Conservation (phyloP, 64 coral and sea anemone genomes). For the Montipora cactus region DNA sequence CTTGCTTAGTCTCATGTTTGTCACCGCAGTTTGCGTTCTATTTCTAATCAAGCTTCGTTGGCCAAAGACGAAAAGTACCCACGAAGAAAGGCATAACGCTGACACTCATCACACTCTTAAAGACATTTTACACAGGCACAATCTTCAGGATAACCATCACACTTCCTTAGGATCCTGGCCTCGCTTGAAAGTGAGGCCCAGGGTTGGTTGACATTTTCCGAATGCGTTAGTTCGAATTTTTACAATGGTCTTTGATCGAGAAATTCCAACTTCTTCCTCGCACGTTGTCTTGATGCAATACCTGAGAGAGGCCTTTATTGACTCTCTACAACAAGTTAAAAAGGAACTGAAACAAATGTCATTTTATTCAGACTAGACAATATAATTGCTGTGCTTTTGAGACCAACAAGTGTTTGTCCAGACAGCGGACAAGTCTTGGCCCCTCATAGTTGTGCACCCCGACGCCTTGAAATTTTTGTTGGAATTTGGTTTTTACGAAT, state of each 20-base stretch:
- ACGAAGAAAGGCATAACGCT: too few relatives aligned
- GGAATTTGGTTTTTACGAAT: not conserved
- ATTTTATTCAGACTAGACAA: not conserved
- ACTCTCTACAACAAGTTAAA: not conserved
- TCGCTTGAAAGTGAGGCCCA: too few relatives aligned
- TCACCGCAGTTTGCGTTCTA: too few relatives aligned
- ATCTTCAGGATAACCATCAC: too few relatives aligned
- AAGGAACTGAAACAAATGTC: not conserved
- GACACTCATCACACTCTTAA: too few relatives aligned
- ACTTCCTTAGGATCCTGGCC: too few relatives aligned
- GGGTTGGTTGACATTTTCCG: too few relatives aligned
- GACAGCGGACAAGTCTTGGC: not conserved
- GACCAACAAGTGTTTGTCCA: not conserved
- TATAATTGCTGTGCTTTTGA: not conserved
- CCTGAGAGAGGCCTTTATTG: not conserved
- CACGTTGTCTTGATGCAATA: not conserved
- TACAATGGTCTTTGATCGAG: not conserved
- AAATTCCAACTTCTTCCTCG: not conserved
- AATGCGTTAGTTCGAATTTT: too few relatives aligned
- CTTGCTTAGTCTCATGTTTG: too few relatives aligned
- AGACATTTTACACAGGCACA: too few relatives aligned
- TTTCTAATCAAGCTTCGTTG: too few relatives aligned
- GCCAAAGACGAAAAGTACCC: too few relatives aligned
- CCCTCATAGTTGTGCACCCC: not conserved
- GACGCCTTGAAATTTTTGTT: not conserved